Conservation (phyloP, 1,140 invertebrate species). For the Scaptomyza hsui region DNA sequence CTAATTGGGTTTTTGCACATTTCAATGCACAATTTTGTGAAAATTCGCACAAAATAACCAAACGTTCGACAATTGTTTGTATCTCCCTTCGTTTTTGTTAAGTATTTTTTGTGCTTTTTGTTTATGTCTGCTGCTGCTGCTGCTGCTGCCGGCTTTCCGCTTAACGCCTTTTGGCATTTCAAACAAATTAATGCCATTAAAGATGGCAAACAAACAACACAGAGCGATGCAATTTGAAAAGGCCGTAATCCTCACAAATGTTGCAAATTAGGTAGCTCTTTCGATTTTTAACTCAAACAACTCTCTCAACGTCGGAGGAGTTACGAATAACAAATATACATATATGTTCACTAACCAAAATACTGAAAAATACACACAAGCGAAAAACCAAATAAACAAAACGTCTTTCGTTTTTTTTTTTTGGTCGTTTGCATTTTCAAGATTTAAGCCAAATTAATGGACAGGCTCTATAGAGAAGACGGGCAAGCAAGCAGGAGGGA, state of each 20-base stretch:
- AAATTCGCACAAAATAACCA: conserved; percentile 78
- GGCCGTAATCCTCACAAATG: conserved; percentile 59
- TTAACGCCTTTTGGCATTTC: conserved; percentile 51
- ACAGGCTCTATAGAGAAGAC: conserved; percentile 33
- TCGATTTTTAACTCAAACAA: conserved; percentile 40
- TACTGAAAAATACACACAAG: conserved; percentile 12
- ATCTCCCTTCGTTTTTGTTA: conserved; percentile 1
- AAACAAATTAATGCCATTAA: conserved; percentile 65
- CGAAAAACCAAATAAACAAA: conserved; percentile 63
- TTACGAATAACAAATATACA: conserved; percentile 15
- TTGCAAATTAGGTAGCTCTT: conserved; percentile 73
- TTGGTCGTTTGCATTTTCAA: conserved; percentile 41
- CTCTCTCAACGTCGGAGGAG: neutral
- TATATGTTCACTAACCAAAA: neutral
- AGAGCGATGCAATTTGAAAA: conserved; percentile 63
- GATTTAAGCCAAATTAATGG: conserved; percentile 79
- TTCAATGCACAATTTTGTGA: conserved; percentile 71
- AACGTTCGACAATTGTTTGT: conserved; percentile 27
- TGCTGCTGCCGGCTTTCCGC: conserved; percentile 10
- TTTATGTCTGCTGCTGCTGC: too few relatives aligned
- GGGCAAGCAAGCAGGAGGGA: neutral
- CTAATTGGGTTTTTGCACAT: conserved; percentile 76
- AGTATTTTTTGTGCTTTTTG: neutral
- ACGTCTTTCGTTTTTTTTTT: conserved; percentile 48
- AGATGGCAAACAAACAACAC: conserved; percentile 45